phyloP scores from a whole-genome alignment of 2,113 vertebrate genomes.

The Climacteris rufus region DNA sequence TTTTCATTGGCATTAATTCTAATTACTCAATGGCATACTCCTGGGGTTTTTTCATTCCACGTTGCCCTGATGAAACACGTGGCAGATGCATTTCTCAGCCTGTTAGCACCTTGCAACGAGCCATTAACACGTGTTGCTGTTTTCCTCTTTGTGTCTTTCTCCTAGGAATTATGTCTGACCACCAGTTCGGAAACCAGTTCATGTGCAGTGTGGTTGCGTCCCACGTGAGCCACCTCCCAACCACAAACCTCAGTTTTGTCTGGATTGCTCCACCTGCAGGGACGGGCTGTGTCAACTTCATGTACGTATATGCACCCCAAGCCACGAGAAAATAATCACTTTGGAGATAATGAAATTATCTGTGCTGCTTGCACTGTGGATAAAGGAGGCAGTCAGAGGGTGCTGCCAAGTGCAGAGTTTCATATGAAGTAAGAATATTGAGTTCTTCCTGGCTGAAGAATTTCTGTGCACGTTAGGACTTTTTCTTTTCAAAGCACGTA shows the following conservation, averaged over 20 bases:
- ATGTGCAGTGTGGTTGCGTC: conserved; percentile 98
- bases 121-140: not conserved
- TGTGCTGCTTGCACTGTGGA: not conserved
- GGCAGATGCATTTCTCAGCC: not conserved
- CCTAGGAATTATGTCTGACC: conserved; percentile 91
- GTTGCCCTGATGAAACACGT: not conserved
- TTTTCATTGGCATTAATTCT: not conserved
- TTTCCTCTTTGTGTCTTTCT: conserved; percentile 1
- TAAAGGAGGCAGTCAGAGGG: not conserved
- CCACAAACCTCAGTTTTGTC: conserved; percentile 93
- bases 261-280: conserved; percentile 97
- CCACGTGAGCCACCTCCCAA: conserved; percentile 93
- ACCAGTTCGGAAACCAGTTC: conserved; percentile 94
- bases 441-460: not conserved
- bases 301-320: conserved; percentile 77
- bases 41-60: not conserved
- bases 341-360: not conserved
- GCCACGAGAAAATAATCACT: rapidly evolving
- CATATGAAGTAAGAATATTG: not conserved
- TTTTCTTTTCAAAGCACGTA: not conserved
- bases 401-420: not conserved
- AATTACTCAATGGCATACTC: not conserved
- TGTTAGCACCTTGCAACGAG: not conserved
- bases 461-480: not conserved
- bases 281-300: conserved; percentile 98